Percentiles rank a stretch among this genome's conserved stretches.
phyloP scores from a whole-genome alignment of 2,797 vertebrate genomes.

The Centroberyx gerrardi region DNA sequence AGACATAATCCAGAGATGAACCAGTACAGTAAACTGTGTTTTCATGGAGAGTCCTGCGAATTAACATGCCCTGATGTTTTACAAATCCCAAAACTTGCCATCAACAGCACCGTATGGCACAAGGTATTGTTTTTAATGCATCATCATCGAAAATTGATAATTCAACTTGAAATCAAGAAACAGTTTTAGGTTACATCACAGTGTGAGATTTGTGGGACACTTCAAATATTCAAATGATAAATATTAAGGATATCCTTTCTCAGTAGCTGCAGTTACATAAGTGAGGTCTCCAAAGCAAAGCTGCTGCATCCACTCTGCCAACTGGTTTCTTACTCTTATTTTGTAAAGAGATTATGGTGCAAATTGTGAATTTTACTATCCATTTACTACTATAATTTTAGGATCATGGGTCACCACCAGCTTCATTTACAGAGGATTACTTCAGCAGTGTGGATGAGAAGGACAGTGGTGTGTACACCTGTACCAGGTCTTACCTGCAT shows the following conservation, averaged over 20 bases:
- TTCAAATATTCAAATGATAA: too few relatives aligned
- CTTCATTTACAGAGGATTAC: fast-evolving
- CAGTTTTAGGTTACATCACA: too few relatives aligned
- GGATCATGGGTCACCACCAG: not conserved
- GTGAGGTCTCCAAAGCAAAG: too few relatives aligned
- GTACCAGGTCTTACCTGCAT: conserved; percentile 53
- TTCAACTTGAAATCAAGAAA: too few relatives aligned
- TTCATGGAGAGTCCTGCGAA: conserved; percentile 5
- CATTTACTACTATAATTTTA: conserved; percentile 9
- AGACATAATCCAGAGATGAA: not conserved
- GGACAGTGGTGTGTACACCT: conserved; percentile 59
- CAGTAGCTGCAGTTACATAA: too few relatives aligned
- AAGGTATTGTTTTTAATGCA: conserved; percentile 61
- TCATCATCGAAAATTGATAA: not conserved
- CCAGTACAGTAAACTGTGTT: not conserved
- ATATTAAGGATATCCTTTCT: too few relatives aligned
- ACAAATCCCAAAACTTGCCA: conserved; percentile 5
- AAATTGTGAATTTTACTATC: too few relatives aligned
- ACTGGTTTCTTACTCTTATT: too few relatives aligned
- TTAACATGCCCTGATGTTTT: conserved; percentile 34
- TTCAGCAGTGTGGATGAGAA: conserved; percentile 13
- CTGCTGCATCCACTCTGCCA: too few relatives aligned
- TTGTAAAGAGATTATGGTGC: too few relatives aligned
- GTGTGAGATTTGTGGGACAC: too few relatives aligned
- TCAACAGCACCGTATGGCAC: conserved; percentile 35